phyloP scores from a whole-genome alignment of 2,888 invertebrate genomes.

The Nasonia oneida region DNA sequence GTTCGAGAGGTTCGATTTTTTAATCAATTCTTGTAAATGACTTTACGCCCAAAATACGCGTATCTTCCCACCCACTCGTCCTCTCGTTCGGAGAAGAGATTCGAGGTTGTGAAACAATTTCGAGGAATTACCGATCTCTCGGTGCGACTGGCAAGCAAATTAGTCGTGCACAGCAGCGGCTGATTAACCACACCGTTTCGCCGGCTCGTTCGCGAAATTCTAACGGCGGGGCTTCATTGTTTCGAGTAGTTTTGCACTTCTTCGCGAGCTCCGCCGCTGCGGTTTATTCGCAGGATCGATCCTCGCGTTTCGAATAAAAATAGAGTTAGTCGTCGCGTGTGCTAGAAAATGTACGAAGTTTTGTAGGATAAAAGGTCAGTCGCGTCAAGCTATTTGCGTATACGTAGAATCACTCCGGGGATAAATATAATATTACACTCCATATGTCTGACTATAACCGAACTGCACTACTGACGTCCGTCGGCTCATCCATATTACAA shows the following conservation, averaged over 20 bases:
- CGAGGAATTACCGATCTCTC: constrained; percentile 56
- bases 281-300: too few relatives aligned
- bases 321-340: neutral
- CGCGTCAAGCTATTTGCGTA: neutral
- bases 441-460: neutral
- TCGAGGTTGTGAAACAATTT: constrained; percentile 51
- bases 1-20: too few relatives aligned
- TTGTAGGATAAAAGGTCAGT: neutral
- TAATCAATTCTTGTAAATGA: too few relatives aligned
- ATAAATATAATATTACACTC: neutral
- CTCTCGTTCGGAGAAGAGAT: neutral
- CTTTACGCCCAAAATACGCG: neutral
- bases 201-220: constrained; percentile 7
- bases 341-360: neutral
- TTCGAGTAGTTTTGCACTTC: neutral
- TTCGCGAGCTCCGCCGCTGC: too few relatives aligned
- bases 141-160: constrained; percentile 57
- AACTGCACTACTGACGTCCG: neutral
- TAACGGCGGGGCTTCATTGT: neutral
- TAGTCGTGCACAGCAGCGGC: constrained; percentile 36
- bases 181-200: constrained; percentile 50
- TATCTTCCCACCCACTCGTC: neutral
- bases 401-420: neutral
- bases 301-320: neutral
- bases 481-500: neutral